Conservation (phyloP, 2,888 invertebrate genomes). For the Serripes groenlandicus region DNA sequence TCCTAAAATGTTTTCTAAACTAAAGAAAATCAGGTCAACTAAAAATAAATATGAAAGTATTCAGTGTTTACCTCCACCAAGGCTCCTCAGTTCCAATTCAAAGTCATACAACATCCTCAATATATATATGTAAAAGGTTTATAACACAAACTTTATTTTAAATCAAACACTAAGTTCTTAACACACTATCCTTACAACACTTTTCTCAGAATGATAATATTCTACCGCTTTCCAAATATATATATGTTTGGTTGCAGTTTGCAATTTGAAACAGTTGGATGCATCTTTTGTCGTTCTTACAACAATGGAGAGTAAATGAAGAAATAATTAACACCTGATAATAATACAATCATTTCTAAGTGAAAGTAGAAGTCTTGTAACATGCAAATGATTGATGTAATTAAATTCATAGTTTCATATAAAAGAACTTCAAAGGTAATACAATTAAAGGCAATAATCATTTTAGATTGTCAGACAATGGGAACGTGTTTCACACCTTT, state of each 20-base stretch:
- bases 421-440: not conserved
- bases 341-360: not conserved
- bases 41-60: not conserved
- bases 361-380: slow-evolving; percentile 1
- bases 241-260: slow-evolving; percentile 2
- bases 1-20: too few species aligned
- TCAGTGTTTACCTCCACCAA: slow-evolving; percentile 28
- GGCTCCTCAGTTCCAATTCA: slow-evolving; percentile 19
- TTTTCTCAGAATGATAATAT: not conserved
- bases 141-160: not conserved
- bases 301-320: too few species aligned
- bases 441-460: slow-evolving; percentile 25
- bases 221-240: not conserved
- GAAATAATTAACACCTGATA: slow-evolving; percentile 14
- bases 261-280: not conserved
- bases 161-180: not conserved
- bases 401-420: slow-evolving; percentile 7
- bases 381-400: not conserved
- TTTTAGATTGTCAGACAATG: not conserved
- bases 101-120: slow-evolving; percentile 21
- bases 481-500: not conserved
- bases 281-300: not conserved
- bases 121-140: too few species aligned
- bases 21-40: too few species aligned
- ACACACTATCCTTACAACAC: not conserved